Evolutionary conservation across 1,140 invertebrate species (phyloP), one percentile per base, ranked within the genome.

Genomic region (Caenorhabditis briggsae): DNA sequence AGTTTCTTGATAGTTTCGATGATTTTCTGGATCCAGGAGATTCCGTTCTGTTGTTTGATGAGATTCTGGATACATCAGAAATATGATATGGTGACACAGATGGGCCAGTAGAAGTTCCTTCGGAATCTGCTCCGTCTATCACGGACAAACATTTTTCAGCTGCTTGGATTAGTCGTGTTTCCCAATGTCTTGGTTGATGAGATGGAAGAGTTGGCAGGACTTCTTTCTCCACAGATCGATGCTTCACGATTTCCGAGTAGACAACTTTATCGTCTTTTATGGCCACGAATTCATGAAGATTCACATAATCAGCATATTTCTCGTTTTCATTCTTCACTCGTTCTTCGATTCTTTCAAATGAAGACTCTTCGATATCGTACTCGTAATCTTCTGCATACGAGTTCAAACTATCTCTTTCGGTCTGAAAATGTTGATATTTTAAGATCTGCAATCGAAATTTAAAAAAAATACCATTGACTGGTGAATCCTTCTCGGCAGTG

Each of bases 141-240:
- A 90, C 48, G 43, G 87, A 88, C 23, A 90, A 89, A 87, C 90
- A 90, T 58, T 91, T 90, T 64, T 90, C 90, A 48, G 90, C 90
- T 8, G 86, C 87, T 78, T 89, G 82, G 65, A 89, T 87, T 11
- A 90, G 61, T 3, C 46, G 82, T 33, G 25, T 65, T 18, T 88
- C 83, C 83, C 87, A 88, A 23, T 85, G 87, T 50, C 53, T 85
- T 46, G 84, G 65, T 33, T 74, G 58, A 43, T 85, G 65, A 48
- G 78, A 48, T 50, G 86, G 86, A 33, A 74, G 74, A 14, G 83
- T 20, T 58, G 90, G 86, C 58, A 84, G n/a, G 12, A 50, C 9
- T n/a, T 78, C 70, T 78, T 78, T 70, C 50, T 53, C 85, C 8
- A 88, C 18, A 78, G 59, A 82, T 48, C 56, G 87, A 89, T 83